These are phyloP conservation scores for Melanostoma mellinum DNA, from an alignment of 2,888 invertebrate genomes.

Conservation along the genomic window DNA sequence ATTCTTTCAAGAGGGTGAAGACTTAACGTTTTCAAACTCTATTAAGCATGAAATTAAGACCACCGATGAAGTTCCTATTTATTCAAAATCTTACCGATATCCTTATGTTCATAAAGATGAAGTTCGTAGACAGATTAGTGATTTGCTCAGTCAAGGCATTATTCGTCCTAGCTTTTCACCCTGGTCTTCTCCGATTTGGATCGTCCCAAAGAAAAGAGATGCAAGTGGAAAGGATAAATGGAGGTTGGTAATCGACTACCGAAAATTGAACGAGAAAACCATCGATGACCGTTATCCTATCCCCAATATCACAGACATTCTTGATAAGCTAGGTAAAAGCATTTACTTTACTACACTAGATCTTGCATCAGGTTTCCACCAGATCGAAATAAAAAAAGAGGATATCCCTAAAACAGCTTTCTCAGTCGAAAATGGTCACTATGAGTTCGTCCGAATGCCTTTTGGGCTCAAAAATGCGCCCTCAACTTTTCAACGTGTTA, in stretches of 20 bases:
- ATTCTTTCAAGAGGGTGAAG: no score
- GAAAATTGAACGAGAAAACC: constrained; percentile 32
- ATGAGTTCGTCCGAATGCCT: constrained; percentile 45
- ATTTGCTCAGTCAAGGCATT: constrained; percentile 15
- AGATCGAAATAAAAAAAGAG: constrained; percentile 74
- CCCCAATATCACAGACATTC: no score
- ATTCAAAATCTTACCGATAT: no score
- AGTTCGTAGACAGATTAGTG: no score
- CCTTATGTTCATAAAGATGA: no score
- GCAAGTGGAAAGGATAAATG: constrained; percentile 29
- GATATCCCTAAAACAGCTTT: constrained; percentile 73
- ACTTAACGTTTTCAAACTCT: no score
- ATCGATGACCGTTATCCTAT: constrained; percentile 11
- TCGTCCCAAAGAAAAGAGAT: constrained; percentile 23
- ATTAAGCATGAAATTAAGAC: no score
- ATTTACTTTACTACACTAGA: constrained; percentile 62
- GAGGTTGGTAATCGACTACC: constrained; percentile 37
- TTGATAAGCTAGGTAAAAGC: constrained; percentile 6
- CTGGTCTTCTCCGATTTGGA: constrained; percentile 29
- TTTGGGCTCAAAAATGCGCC: no score
- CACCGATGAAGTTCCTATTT: no score
- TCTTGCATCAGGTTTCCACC: constrained; percentile 76
- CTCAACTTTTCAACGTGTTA: no score
- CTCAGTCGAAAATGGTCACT: constrained; percentile 64
- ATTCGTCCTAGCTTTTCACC: constrained; percentile 29